Evolutionary conservation across 2,888 invertebrate genomes (phyloP).

Genomic region (Autographa pulchrina): DNA sequence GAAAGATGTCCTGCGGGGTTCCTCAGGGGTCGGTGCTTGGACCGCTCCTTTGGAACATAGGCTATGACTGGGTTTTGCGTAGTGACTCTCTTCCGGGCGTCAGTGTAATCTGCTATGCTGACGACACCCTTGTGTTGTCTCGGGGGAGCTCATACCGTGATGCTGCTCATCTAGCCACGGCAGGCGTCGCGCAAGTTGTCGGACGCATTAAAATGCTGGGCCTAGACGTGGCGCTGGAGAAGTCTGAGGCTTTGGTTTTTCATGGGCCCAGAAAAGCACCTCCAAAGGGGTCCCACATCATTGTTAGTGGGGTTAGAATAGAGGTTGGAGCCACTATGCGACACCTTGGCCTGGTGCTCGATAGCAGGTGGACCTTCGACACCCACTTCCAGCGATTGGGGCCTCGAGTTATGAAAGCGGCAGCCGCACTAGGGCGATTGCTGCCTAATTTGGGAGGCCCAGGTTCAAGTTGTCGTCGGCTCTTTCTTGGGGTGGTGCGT

Average conservation of each 20-base stretch:
- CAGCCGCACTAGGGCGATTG: background rate
- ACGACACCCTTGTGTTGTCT: constrained; percentile 44
- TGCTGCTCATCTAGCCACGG: constrained; percentile 26
- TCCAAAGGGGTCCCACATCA: background rate
- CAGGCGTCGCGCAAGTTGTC: constrained; percentile 26
- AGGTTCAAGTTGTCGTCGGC: too few relatives aligned
- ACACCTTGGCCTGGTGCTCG: background rate
- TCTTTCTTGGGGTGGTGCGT: too few relatives aligned
- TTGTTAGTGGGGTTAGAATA: background rate
- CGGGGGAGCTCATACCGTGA: constrained; percentile 12
- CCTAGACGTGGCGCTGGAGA: constrained; percentile 18
- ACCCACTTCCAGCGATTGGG: background rate
- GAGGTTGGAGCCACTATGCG: background rate
- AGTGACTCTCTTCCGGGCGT: constrained; percentile 15
- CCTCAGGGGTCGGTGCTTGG: constrained; percentile 48
- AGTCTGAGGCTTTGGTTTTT: constrained; percentile 29
- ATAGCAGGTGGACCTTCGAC: background rate
- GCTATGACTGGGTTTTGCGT: constrained; percentile 42
- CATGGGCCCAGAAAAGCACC: constrained; percentile 17
- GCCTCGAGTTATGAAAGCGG: background rate
- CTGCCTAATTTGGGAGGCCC: too few relatives aligned
- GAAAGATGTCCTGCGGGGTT: constrained; percentile 33
- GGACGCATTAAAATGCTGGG: constrained; percentile 28
- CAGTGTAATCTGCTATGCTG: constrained; percentile 41
- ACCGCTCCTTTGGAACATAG: constrained; percentile 52